Percentiles rank a stretch among this genome's conserved stretches.
phyloP scores from a whole-genome alignment of 2,113 vertebrate genomes.

The Tupaia tana region DNA sequence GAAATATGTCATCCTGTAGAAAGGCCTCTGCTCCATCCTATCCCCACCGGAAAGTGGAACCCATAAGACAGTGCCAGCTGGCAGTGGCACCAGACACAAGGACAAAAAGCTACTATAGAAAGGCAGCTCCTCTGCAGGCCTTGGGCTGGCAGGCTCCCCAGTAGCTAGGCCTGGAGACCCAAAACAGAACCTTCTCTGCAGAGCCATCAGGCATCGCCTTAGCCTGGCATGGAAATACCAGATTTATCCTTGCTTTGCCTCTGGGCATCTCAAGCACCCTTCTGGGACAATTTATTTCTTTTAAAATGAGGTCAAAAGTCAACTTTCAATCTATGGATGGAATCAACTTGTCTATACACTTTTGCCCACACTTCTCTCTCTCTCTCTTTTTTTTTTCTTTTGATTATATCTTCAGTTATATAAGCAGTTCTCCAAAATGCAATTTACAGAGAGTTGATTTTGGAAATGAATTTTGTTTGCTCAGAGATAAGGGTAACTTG shows the following conservation, averaged over 20 bases:
- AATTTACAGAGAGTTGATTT: conserved; percentile 28
- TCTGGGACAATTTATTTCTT: neutral
- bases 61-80: neutral
- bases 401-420: conserved; percentile 20
- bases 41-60: neutral
- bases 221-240: neutral
- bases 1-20: neutral
- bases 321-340: neutral
- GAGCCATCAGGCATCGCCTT: neutral
- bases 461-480: conserved; percentile 47
- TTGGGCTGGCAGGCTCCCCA: neutral
- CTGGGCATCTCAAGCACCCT: neutral
- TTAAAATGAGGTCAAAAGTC: neutral
- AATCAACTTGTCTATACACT: neutral
- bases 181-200: neutral
- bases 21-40: neutral
- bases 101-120: neutral
- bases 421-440: neutral
- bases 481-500: conserved; percentile 22
- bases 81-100: neutral
- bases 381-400: neutral
- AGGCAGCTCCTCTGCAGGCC: no score
- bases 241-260: neutral
- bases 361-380: neutral
- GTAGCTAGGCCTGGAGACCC: neutral